Percentiles rank a stretch among this genome's conserved stretches.
Conservation (phyloP, 2,888 invertebrate genomes). For the Elysia crispata region DNA sequence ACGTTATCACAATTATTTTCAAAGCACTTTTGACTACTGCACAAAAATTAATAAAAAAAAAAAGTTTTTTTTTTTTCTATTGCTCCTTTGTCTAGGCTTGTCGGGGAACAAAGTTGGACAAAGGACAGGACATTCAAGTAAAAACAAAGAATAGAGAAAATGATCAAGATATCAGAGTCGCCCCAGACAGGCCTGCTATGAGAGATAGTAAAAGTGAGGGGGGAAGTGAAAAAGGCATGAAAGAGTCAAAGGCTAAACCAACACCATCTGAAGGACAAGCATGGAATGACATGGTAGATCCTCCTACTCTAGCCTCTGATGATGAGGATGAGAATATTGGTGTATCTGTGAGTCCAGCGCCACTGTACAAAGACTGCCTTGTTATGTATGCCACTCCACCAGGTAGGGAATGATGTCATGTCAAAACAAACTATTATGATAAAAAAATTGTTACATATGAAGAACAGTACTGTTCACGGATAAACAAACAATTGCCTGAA, state of each 20-base stretch:
- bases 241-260: constrained; percentile 53
- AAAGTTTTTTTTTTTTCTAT: no score
- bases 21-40: no score
- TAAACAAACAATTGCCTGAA: no score
- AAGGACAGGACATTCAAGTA: constrained; percentile 32
- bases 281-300: constrained; percentile 31
- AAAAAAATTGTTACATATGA: no score
- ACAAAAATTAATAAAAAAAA: no score
- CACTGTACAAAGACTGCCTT: constrained; percentile 61
- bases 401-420: constrained; percentile 52
- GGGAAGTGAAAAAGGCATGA: neutral
- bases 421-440: no score
- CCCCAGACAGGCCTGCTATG: neutral
- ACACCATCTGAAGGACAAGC: constrained; percentile 41
- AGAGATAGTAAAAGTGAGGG: neutral
- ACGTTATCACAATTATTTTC: no score
- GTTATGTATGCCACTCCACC: constrained; percentile 65
- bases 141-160: neutral
- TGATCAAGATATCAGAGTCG: neutral
- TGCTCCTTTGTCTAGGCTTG: constrained; percentile 30
- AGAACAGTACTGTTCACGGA: no score
- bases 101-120: constrained; percentile 24
- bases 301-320: constrained; percentile 28
- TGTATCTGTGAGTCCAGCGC: constrained; percentile 52
- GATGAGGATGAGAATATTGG: neutral